Evolutionary conservation across 2,888 invertebrate genomes (phyloP), one percentile per base, ranked within the genome.

Genomic region (Agrilus mali): DNA sequence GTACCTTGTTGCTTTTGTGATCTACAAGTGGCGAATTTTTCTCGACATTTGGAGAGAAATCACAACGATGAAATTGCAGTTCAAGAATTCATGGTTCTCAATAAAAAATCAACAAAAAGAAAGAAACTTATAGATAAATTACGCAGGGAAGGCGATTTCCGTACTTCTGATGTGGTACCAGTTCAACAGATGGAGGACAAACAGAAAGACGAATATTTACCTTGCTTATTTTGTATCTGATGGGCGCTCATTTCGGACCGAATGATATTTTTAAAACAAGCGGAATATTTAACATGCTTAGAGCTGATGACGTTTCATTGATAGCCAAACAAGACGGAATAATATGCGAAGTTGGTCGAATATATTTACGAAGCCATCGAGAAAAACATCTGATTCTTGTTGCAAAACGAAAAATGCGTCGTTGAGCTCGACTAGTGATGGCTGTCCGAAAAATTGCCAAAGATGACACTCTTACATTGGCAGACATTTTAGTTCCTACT

Each of bases 301-400:
- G 36, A 38, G 48, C 50, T 7, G 47, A 47, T 38, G 46, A 52
- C 22, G 36, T 52, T n/a, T 47, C 50, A 5, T 13, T 51, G 40
- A 44, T 46, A 7, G 50, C 49, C 1, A 53, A 50, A 44, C 44
- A 40, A 41, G 52, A 51, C 41, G 7, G 31, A 41, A 47, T 50
- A 7, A 52, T 53, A 36, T 51, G 50, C 41, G 50, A 53, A 44
- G 50, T 52, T 36, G 51, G 32, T 7, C 16, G 47, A 13, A 20
- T 40, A 33, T 46, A 46, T 31, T 33, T 46, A 7, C 12, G 33
- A 36, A 41, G 43, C n/a, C 50, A 50, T 17, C 47, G 44, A 50
- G 48, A 53, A 32, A 50, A 48, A 41, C 50, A 53, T 47, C 17
- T 52, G 4, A 6, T 47, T 10, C 2, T 37, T 15, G 50, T 52